phyloP scores from a whole-genome alignment of 2,113 vertebrate species.

The Xiphophorus hellerii region DNA sequence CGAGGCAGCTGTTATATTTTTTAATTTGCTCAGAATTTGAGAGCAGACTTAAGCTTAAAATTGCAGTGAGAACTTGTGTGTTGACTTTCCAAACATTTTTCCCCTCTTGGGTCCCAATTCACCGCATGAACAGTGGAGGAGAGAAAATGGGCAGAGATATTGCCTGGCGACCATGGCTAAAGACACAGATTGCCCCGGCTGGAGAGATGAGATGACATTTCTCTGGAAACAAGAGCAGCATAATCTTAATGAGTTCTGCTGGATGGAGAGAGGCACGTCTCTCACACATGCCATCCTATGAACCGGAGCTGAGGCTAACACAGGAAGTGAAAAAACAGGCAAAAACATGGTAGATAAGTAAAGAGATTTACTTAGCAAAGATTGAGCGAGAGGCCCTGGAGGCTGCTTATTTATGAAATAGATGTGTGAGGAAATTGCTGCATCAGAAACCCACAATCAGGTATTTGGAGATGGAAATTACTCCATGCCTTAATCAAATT shows the following conservation, averaged over 20 bases:
- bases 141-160: constrained; percentile 74
- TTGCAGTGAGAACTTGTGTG: constrained; percentile 25
- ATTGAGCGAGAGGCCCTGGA: constrained; percentile 11
- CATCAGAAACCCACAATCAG: constrained; percentile 17
- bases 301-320: constrained; percentile 53
- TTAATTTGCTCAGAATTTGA: constrained; percentile 32
- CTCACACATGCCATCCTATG: constrained; percentile 49
- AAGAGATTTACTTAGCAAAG: constrained; percentile 20
- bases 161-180: constrained; percentile 73
- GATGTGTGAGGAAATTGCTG: constrained; percentile 10
- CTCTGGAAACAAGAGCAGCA: constrained; percentile 84
- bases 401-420: constrained; percentile 29
- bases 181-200: constrained; percentile 73
- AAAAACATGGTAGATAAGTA: constrained; percentile 3
- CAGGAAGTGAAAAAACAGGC: constrained; percentile 25
- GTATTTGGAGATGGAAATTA: constrained; percentile 22
- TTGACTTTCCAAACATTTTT: constrained; percentile 57
- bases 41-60: constrained; percentile 4
- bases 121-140: constrained; percentile 62
- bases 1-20: constrained; percentile 22
- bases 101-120: constrained; percentile 59
- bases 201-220: constrained; percentile 77
- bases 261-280: constrained; percentile 63
- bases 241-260: constrained; percentile 87
- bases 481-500: constrained; percentile 13